Percentiles rank a stretch among this genome's conserved stretches.
Evolutionary conservation across 1,140 invertebrate genomes (phyloP).

Genomic region (Vollenhovia emeryi): DNA sequence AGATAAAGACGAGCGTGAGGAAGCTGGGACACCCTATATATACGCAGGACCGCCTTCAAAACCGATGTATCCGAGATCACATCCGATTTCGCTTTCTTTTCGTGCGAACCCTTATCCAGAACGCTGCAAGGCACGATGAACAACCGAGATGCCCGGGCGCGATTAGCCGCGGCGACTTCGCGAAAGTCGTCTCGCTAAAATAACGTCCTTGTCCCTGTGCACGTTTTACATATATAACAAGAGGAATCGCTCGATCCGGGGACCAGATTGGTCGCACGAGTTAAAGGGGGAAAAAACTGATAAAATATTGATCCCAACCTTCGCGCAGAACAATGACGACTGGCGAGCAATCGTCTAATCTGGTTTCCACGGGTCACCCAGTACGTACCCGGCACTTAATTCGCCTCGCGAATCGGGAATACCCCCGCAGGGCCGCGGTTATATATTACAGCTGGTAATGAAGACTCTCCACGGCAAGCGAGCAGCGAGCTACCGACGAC

Average conservation of each 20-base stretch:
- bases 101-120: slow-evolving; percentile 61
- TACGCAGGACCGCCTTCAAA: slow-evolving; percentile 58
- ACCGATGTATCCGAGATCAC: slow-evolving; percentile 66
- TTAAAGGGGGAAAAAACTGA: neutral
- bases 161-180: slow-evolving; percentile 58
- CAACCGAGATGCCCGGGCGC: slow-evolving; percentile 55
- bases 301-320: slow-evolving; percentile 6
- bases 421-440: slow-evolving; percentile 65
- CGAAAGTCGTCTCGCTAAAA: slow-evolving; percentile 20
- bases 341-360: neutral
- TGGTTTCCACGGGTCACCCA: slow-evolving; percentile 55
- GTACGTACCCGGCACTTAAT: slow-evolving; percentile 63
- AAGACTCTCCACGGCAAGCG: slow-evolving; percentile 69
- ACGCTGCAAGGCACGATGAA: slow-evolving; percentile 65
- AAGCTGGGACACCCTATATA: slow-evolving; percentile 14
- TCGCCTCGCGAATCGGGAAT: slow-evolving; percentile 66
- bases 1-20: neutral
- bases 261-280: neutral
- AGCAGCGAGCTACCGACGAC: slow-evolving; percentile 65
- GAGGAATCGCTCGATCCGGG: neutral
- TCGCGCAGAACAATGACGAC: neutral
- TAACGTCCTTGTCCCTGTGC: slow-evolving; percentile 13
- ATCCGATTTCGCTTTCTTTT: slow-evolving; percentile 43
- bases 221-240: neutral
- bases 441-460: slow-evolving; percentile 75